Base-by-base conservation (phyloP, 2,888 invertebrate species). In the Nebria salina region DNA sequence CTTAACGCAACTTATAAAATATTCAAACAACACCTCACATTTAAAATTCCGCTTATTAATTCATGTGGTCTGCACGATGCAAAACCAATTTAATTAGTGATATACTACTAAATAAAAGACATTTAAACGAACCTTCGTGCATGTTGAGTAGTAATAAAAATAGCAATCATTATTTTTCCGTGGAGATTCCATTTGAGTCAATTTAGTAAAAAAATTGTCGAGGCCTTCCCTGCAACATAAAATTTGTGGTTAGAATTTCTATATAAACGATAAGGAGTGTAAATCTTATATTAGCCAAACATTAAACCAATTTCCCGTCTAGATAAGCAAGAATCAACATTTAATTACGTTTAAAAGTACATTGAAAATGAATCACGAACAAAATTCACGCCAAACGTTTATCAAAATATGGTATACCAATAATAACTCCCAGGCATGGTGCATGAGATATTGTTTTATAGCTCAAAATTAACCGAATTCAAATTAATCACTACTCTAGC, bases 101-200 rank as follows among this genome's bases (percentile, higher is more conserved):
- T 7, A 54, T 54, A 6, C 4, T 1, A 54, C 1, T 11, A 11
- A 54, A 54, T 54, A 54, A 54, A 7, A 54, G 54, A 54, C 8
- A 54, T 54, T 54, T 54, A 54, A 82, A 86, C 90, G 90, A 90
- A 96, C 96, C 93, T 96, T 96, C 83, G 93, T 93, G 88, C 96
- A 96, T 83, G 94, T 94, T 81, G 96, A 96, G 88, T 96, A 96
- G 88, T 95, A 96, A 89, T 94, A 96, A 90, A 96, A 96, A 89
- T 96, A 96, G 89, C 96, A 96, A 89, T 96, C 96, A 89, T 95
- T 94, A 88, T 94, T 93, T 90, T 94, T 94, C 86, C 93, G 91
- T 85, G 93, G 93, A 85, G 93, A 93, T 90, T 94, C 94, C 92
- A 94, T 92, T 84, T 88, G 88, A 68, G 89, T 88, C 87, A 88